These are phyloP conservation scores for Melolontha melolontha DNA, from an alignment of 2,888 invertebrate genomes.

Conservation along the genomic window DNA sequence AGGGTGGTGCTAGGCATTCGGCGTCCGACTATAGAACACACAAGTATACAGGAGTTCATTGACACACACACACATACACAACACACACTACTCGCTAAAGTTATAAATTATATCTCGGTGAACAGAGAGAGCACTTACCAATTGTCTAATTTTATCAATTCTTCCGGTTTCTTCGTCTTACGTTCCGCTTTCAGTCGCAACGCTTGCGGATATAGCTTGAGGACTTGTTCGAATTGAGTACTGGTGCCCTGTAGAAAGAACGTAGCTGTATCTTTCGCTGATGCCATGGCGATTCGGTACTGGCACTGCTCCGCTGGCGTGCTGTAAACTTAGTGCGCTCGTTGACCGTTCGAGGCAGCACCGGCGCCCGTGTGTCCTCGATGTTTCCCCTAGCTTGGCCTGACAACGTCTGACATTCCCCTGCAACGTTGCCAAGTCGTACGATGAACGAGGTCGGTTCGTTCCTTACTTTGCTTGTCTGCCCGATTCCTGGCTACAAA, in stretches of 20 bases:
- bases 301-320: slow-evolving; percentile 54
- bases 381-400: slow-evolving; percentile 62
- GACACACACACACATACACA: slow-evolving; percentile 49
- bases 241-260: slow-evolving; percentile 93
- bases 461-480: not conserved
- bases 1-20: slow-evolving; percentile 71
- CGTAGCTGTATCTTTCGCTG: slow-evolving; percentile 91
- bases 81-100: slow-evolving; percentile 7
- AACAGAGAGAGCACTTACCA: slow-evolving; percentile 77
- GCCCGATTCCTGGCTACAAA: not conserved
- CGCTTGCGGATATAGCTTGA: slow-evolving; percentile 92
- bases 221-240: slow-evolving; percentile 87
- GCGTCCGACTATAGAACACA: slow-evolving; percentile 54
- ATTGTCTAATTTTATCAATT: slow-evolving; percentile 93
- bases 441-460: not conserved
- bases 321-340: slow-evolving; percentile 49
- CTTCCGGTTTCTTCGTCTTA: slow-evolving; percentile 93
- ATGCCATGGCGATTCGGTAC: slow-evolving; percentile 67
- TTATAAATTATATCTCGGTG: slow-evolving; percentile 24
- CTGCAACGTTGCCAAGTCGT: slow-evolving; percentile 53
- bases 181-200: slow-evolving; percentile 90
- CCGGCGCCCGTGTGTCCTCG: slow-evolving; percentile 52
- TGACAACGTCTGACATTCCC: slow-evolving; percentile 64
- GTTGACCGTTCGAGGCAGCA: slow-evolving; percentile 56
- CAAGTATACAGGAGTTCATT: slow-evolving; percentile 54